Conservation (phyloP, 2,797 vertebrate species). For the Chloroceryle amazona region DNA sequence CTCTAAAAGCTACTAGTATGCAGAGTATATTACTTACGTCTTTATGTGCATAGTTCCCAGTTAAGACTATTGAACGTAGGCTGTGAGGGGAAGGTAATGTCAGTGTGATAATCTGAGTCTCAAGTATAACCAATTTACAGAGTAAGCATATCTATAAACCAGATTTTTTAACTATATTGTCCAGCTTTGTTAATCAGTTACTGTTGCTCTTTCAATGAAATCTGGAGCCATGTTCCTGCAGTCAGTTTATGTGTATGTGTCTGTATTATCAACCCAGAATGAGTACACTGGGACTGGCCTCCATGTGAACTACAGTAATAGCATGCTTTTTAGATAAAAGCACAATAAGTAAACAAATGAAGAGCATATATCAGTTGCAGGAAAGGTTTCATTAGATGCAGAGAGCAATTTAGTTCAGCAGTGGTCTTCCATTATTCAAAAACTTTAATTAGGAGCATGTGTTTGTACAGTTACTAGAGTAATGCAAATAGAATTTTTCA, state of each 20-base stretch:
- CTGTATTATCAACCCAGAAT: neutral
- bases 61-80: neutral
- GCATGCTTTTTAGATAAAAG: neutral
- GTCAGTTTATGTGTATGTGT: neutral
- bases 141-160: neutral
- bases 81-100: neutral
- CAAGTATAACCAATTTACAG: neutral
- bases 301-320: neutral
- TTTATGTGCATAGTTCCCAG: neutral
- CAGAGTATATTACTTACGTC: neutral
- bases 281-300: neutral
- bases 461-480: neutral
- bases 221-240: neutral
- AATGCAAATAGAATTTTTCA: neutral
- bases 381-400: neutral
- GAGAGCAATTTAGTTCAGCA: neutral
- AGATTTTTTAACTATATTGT: neutral
- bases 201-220: neutral
- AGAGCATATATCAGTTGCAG: neutral
- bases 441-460: neutral
- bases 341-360: neutral
- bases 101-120: neutral
- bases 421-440: neutral
- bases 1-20: neutral
- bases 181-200: neutral